phyloP scores from a whole-genome alignment of 2,113 vertebrate genomes.

The Connochaetes taurinus region DNA sequence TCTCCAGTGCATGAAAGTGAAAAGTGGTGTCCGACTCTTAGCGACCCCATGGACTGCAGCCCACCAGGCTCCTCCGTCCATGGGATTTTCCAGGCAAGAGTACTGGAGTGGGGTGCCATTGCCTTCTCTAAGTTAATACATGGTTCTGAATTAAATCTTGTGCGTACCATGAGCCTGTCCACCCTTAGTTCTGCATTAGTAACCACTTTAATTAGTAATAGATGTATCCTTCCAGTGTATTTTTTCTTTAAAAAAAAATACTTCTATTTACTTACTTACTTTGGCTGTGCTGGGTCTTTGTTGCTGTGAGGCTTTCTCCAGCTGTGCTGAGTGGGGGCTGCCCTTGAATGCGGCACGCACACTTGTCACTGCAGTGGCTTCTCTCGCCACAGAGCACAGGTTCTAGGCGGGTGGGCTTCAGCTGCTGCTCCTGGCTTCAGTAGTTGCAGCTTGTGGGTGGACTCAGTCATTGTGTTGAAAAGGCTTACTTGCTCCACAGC shows the following conservation, averaged over 20 bases:
- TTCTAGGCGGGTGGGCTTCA: background rate
- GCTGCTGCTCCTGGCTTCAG: background rate
- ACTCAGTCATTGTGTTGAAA: background rate
- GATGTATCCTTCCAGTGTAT: background rate
- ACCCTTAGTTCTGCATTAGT: background rate
- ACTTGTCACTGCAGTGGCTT: background rate
- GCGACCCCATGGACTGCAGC: too few relatives aligned
- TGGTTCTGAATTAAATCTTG: background rate
- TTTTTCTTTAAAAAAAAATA: background rate
- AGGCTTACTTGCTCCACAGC: background rate
- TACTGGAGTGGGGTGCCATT: too few relatives aligned
- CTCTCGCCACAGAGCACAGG: background rate
- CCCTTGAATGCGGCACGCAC: background rate
- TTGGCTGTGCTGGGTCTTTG: background rate
- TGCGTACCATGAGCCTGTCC: background rate
- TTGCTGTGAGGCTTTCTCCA: background rate
- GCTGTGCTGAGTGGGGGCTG: background rate
- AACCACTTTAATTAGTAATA: background rate
- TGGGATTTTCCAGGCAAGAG: too few relatives aligned
- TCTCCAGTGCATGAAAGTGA: too few relatives aligned
- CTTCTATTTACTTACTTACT: background rate
- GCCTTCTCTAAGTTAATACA: background rate
- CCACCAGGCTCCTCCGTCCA: too few relatives aligned
- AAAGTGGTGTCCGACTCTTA: too few relatives aligned
- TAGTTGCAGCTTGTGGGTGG: background rate